Evolutionary conservation across 2,888 invertebrate species (phyloP).

Genomic region (Mythimna ferrago): DNA sequence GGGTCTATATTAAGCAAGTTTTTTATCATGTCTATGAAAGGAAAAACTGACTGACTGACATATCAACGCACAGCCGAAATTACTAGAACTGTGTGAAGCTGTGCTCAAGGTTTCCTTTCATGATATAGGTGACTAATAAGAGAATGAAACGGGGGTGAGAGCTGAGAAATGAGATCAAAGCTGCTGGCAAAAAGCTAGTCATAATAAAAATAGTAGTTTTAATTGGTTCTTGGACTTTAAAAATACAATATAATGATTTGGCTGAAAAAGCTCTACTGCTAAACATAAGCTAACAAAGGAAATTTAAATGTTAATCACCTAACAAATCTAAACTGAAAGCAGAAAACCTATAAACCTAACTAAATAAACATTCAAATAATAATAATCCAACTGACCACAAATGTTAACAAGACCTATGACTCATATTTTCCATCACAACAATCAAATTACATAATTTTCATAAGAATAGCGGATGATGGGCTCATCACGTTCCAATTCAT

Average conservation of each 20-base stretch:
- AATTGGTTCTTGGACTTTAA: neutral
- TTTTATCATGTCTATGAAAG: neutral
- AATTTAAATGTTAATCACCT: neutral
- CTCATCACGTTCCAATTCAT: slow-evolving; percentile 42
- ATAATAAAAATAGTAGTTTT: neutral
- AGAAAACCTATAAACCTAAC: neutral
- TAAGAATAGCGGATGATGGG: slow-evolving; percentile 35
- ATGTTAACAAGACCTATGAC: slow-evolving; percentile 13
- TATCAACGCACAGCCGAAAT: too few species aligned
- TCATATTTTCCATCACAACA: slow-evolving; percentile 45
- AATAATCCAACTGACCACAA: neutral
- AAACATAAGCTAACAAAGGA: neutral
- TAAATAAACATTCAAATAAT: neutral
- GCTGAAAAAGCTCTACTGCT: neutral
- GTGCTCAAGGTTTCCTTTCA: too few species aligned
- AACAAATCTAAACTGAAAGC: neutral
- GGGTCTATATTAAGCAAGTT: neutral
- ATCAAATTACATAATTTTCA: slow-evolving; percentile 36
- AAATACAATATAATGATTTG: neutral
- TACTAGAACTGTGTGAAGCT: too few species aligned
- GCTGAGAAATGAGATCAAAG: too few species aligned
- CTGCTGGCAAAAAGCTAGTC: too few species aligned
- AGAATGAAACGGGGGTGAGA: too few species aligned
- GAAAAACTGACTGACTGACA: too few species aligned
- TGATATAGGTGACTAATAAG: too few species aligned